These are phyloP conservation scores for Porites cylindrica DNA, from an alignment of 92 coral and sea anemone genomes.

Conservation along the genomic window DNA sequence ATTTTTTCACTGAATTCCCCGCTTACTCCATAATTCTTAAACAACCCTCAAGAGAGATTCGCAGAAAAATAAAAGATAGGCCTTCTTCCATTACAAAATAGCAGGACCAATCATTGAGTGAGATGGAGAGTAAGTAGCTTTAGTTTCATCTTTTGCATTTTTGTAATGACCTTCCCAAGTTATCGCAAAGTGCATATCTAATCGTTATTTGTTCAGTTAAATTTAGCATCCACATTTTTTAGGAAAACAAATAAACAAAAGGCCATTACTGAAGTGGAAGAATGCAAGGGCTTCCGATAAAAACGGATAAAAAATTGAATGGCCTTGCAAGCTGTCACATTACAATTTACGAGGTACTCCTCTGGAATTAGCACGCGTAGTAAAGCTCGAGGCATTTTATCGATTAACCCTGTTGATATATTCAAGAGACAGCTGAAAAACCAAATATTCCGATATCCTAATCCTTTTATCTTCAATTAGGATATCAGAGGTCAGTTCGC, in stretches of 20 bases:
- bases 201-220: constrained; percentile 43
- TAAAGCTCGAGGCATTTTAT: constrained; percentile 7
- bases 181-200: constrained; percentile 3
- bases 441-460: constrained; percentile 39
- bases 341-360: constrained; percentile 14
- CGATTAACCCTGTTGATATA: constrained; percentile 26
- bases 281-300: constrained; percentile 14
- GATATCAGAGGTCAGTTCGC: constrained; percentile 26
- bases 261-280: constrained; percentile 18
- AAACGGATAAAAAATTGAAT: background rate
- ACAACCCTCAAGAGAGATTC: too few relatives aligned
- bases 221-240: constrained; percentile 7
- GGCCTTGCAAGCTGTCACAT: constrained; percentile 22
- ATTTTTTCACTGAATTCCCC: too few relatives aligned
- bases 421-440: constrained; percentile 16
- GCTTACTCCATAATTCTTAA: too few relatives aligned
- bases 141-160: background rate
- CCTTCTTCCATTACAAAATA: too few relatives aligned
- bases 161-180: too few relatives aligned
- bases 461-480: constrained; percentile 41
- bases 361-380: constrained; percentile 17
- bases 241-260: constrained; percentile 24
- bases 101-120: too few relatives aligned
- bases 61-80: too few relatives aligned
- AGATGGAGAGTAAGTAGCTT: too few relatives aligned